Evolutionary conservation across 1,140 invertebrate species (phyloP), one percentile per base, ranked within the genome.

Genomic region (Hyphantria cunea): DNA sequence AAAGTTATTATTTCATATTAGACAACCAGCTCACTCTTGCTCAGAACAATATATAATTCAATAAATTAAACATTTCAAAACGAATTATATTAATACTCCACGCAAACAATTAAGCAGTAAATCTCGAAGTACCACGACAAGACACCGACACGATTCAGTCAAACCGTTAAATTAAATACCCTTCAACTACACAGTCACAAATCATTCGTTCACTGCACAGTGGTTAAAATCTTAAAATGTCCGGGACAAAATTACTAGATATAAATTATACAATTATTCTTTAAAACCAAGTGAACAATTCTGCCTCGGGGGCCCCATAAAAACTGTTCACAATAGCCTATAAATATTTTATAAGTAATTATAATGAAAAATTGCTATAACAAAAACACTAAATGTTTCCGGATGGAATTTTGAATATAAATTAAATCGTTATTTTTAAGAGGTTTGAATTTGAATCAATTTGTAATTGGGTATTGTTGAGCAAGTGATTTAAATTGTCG

Each of bases 261-360:
- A 66, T 70, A 73, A 73, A 66, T 71, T 68, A 68, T 54, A 66
- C 53, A 66, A 68, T 71, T 56, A 68, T 71, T 64, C 65, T 37
- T 41, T 60, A 45, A 67, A 63, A 45, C 37, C 13, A 14, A 48
- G 33, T 39, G n/a, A 9, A 39, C 37, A 39, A 39, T 48, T 14
- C 14, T 58, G 64, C 65, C 71, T 25, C 65, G 58, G 63, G 60
- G 54, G 64, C 34, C 44, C 33, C 33, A 72, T 72, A 74, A 75
- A 74, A 83, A 73, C 50, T 59, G 17, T 33, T 59, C 53, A 76
- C 84, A 86, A 86, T 84, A 62, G 71, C 49, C 74, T 48, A 83
- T 86, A 84, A 86, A 86, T 86, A 84, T 78, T 80, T 80, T 83
- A 80, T 64, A 77, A 78, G 82, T 82, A 82, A 84, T 86, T 83